Base-by-base conservation (phyloP, 2,113 vertebrate species). In the Centropus bengalensis region DNA sequence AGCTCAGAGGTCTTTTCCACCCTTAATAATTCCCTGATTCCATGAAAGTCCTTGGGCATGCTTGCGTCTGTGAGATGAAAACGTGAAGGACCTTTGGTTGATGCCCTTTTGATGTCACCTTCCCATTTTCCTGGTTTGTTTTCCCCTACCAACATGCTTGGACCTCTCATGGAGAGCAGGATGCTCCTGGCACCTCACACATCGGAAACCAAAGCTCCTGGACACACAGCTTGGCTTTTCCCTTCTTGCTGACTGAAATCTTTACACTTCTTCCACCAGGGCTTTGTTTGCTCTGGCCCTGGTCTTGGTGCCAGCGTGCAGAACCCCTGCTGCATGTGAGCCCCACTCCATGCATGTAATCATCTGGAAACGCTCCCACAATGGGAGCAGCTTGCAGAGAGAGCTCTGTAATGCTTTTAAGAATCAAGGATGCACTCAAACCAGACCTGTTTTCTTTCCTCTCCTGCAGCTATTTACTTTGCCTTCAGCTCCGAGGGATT, bases 381-480 rank as follows among this genome's bases (percentile, higher is more conserved):
- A 86, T 68, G 91, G 83, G 45, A 94, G 86, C 12, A 23, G 80
- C 58, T 85, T 95, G 82, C 66, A 62, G 67, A 84, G 77, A 1
- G 21, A 64, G 81, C 81, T 33, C 87, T 94, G 32, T 71, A 82
- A 86, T 92, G 95, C 91, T 88, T 95, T 92, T 86, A 89, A 75
- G 77, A 94, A 87, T 91, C 89, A 97, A 97, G 71, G 52, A 32
- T 80, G 74, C 94, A 85, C 79, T 96, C 69, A 88, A 79, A 30
- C 20, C 70, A 81, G 90, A 56, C 81, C 60, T 59, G 32, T 28
- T 27, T n/a, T 52, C 33, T 28, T 10, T 6, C n/a, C 23, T 83
- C 60, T 93, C 73, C 74, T 91, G 66, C 73, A 88, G 91, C 93
- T 91, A 85, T 97, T 96, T 87, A 62, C 74, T 89, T 82, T 86